These are phyloP conservation scores for Heterodera filipjevi DNA, from an alignment of 2,888 invertebrate genomes.

Conservation along the genomic window DNA sequence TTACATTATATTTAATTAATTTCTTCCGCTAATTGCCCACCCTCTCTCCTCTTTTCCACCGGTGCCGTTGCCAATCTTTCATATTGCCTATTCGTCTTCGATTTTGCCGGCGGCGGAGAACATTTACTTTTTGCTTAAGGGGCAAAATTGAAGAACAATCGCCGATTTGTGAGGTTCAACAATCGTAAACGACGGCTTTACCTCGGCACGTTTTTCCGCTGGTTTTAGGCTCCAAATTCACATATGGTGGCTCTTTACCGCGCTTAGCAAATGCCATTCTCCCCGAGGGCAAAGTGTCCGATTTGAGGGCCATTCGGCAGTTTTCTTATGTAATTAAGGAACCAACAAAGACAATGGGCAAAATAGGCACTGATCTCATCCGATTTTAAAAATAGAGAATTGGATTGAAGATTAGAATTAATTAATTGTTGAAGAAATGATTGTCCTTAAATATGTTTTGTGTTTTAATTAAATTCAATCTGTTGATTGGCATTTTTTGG, in stretches of 20 bases:
- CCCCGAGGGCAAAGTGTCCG: neutral
- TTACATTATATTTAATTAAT: too few relatives aligned
- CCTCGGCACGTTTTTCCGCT: neutral
- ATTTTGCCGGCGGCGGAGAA: neutral
- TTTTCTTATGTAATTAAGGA: neutral
- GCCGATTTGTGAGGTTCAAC: neutral
- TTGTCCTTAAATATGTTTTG: too few relatives aligned
- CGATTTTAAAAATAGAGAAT: neutral
- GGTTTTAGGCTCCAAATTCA: neutral
- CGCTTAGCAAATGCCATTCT: neutral
- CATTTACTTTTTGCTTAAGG: neutral
- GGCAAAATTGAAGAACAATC: neutral
- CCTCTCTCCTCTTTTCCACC: neutral
- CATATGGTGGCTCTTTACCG: neutral
- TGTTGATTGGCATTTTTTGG: too few relatives aligned
- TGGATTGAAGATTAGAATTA: too few relatives aligned
- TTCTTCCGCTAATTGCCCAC: neutral
- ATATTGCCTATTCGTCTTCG: neutral
- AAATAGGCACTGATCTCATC: neutral
- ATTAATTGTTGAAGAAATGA: too few relatives aligned
- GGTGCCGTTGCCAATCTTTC: neutral
- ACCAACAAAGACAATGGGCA: neutral
- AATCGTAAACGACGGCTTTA: neutral
- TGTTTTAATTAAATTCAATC: too few relatives aligned
- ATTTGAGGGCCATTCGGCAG: conserved; percentile 7